Base-by-base conservation (phyloP, 2,888 invertebrate species). In the Tenthredo mesomela region DNA sequence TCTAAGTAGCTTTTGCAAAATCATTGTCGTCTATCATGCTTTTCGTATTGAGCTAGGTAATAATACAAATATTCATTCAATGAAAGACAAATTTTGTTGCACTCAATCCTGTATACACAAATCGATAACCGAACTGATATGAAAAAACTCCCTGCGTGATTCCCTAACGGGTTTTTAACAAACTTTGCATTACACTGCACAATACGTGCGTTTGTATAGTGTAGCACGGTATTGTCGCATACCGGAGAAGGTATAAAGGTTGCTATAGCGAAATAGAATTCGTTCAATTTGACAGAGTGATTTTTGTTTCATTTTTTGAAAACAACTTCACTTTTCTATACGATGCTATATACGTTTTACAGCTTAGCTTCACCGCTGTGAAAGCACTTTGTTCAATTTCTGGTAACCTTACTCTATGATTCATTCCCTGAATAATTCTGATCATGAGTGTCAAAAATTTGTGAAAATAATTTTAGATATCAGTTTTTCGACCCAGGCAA, bases 321-420 rank as follows among this genome's bases (percentile, higher is more conserved):
- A 54, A 54, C 54, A 6, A 54, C 1, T 7, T 54, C 1, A n/a
- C n/a, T 6, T 54, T 54, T 54, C 54, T 29, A 50, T 50, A 50
- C 50, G 1, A n/a, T 50, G 18, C n/a, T n/a, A 50, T 50, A 50
- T 50, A 50, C 18, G 50, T n/a, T 50, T 6, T 50, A 18, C 50
- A 50, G n/a, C 18, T 50, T n/a, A 50, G 18, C 18, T 5, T 2
- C 50, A n/a, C 18, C 50, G 9, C 18, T 18, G 4, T 50, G n/a
- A 54, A 54, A 54, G n/a, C 54, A 54, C 54, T 54, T 54, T n/a
- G 54, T n/a, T 54, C 54, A 54, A 54, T 54, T 54, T 54, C n/a
- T 18, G 18, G 18, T 50, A 50, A 50, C 50, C n/a, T 50, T 50
- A 18, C 0, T n/a, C 50, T 50, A 50, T 50, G 10, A 50, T 50